Evolutionary conservation across 2,113 vertebrate genomes (phyloP).

Genomic region (pig (Sus scrofa)): DNA sequence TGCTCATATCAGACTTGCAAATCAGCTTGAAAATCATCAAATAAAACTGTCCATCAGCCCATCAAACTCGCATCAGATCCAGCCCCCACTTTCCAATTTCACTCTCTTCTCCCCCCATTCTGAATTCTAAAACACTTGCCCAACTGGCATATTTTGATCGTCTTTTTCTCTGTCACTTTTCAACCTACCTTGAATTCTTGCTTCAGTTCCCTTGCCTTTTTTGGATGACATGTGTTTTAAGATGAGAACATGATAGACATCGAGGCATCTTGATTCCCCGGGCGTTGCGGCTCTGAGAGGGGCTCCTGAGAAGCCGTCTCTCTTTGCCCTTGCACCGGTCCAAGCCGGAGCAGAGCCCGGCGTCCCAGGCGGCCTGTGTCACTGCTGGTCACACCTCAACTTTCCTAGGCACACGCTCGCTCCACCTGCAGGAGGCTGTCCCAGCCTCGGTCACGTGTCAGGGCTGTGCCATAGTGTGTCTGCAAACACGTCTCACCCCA

Average conservation of each 20-base stretch:
- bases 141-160: slow-evolving; percentile 47
- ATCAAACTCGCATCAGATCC: neutral
- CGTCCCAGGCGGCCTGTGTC: fast-evolving
- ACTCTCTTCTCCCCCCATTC: neutral
- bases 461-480: fast-evolving
- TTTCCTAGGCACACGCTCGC: fast-evolving
- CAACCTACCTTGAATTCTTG: slow-evolving; percentile 14
- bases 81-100: neutral
- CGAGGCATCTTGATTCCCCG: neutral
- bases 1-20: slow-evolving; percentile 66
- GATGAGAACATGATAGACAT: neutral
- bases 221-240: neutral
- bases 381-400: fast-evolving
- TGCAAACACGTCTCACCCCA: fast-evolving
- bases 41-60: slow-evolving; percentile 30
- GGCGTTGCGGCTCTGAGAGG: neutral
- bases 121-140: neutral
- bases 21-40: slow-evolving; percentile 57
- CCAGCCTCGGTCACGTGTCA: fast-evolving
- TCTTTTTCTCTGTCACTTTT: slow-evolving; percentile 49
- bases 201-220: slow-evolving; percentile 42
- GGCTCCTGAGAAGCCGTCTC: neutral
- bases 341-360: neutral
- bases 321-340: neutral
- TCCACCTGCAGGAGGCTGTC: fast-evolving